These are phyloP conservation scores for Hemibagrus wyckioides DNA, from an alignment of 2,113 vertebrate species.

Conservation along the genomic window DNA sequence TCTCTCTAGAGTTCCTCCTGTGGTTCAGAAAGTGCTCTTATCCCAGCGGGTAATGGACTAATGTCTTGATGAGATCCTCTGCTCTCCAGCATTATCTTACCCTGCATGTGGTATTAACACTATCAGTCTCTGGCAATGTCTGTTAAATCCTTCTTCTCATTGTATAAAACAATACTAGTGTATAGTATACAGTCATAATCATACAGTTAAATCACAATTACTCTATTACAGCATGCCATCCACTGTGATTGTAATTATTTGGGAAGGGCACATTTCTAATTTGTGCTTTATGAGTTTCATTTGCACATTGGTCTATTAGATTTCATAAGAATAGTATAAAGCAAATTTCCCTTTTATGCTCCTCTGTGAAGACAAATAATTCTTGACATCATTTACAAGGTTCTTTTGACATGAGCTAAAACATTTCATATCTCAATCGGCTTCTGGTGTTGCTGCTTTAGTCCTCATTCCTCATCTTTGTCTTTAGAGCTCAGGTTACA, in stretches of 20 bases:
- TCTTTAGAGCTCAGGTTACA: slow-evolving; percentile 25
- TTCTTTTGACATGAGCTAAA: background rate
- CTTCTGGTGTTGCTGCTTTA: background rate
- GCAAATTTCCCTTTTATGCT: background rate
- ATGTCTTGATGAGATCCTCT: slow-evolving; percentile 47
- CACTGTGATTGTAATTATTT: background rate
- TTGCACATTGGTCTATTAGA: background rate
- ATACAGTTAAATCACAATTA: background rate
- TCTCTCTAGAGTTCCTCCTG: slow-evolving; percentile 21
- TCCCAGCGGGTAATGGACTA: slow-evolving; percentile 35
- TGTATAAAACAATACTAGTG: background rate
- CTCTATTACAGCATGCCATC: background rate
- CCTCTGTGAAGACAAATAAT: background rate
- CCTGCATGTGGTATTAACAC: slow-evolving; percentile 40
- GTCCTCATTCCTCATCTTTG: background rate
- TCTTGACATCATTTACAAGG: background rate
- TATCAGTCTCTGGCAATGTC: slow-evolving; percentile 34
- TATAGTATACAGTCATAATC: too few relatives aligned
- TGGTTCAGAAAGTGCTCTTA: slow-evolving; percentile 44
- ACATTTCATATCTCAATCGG: background rate
- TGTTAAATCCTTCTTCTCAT: slow-evolving; percentile 1
- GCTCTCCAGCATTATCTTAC: slow-evolving; percentile 12
- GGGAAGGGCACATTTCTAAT: slow-evolving; percentile 2
- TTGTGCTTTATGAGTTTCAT: background rate
- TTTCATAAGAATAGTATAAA: background rate